phyloP scores from a whole-genome alignment of 2,113 vertebrate species.

The Platanista minor region DNA sequence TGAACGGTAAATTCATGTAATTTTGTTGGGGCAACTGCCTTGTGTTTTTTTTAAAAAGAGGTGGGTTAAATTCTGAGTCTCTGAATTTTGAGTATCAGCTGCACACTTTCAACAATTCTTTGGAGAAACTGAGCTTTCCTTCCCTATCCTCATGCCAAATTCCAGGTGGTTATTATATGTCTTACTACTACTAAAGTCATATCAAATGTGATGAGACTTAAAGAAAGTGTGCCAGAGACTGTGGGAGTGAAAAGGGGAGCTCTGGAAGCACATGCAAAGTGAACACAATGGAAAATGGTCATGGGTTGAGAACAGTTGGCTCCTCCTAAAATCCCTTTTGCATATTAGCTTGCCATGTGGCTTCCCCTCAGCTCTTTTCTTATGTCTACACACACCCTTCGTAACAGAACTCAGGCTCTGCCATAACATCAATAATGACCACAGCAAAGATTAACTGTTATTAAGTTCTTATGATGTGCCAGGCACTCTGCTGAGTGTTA shows the following conservation, averaged over 20 bases:
- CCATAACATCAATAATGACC: not conserved
- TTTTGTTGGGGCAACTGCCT: not conserved
- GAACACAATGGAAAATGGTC: not conserved
- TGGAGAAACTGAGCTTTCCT: not conserved
- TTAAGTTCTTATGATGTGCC: not conserved
- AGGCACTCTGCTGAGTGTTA: not conserved
- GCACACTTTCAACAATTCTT: not conserved
- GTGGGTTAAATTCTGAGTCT: not conserved
- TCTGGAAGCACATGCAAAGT: not conserved
- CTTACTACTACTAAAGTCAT: not conserved
- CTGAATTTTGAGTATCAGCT: not conserved
- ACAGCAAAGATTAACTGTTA: not conserved
- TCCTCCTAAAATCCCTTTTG: not conserved
- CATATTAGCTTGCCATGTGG: not conserved
- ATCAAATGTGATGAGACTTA: not conserved
- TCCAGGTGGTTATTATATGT: not conserved
- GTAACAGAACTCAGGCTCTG: not conserved
- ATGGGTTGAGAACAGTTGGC: not conserved
- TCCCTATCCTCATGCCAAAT: not conserved
- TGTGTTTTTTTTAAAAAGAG: not conserved
- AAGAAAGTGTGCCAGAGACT: not conserved
- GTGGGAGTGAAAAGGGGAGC: not conserved
- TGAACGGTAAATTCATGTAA: constrained; percentile 20
- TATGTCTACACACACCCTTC: not conserved
- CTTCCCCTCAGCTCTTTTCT: not conserved